phyloP scores from a whole-genome alignment of 2,797 vertebrate species.

The Kryptolebias ocellatus region DNA sequence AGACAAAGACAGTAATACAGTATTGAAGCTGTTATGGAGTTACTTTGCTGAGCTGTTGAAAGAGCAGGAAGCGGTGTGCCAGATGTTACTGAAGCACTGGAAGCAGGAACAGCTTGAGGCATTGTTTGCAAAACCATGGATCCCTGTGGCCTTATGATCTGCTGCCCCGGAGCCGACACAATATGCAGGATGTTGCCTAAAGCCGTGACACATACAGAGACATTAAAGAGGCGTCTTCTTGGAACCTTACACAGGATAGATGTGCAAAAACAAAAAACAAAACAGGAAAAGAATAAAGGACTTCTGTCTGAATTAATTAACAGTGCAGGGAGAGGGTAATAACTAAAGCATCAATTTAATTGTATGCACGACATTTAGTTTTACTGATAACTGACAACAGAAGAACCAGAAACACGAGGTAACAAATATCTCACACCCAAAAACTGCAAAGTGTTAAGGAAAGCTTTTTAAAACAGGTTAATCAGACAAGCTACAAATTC shows the following conservation, averaged over 20 bases:
- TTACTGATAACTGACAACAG: not conserved
- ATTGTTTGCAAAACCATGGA: constrained; percentile 93
- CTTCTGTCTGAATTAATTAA: not conserved
- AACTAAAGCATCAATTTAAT: not conserved
- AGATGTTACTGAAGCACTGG: constrained; percentile 83
- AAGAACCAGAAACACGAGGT: not conserved
- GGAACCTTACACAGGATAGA: not conserved
- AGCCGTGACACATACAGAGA: constrained; percentile 24
- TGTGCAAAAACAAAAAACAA: constrained; percentile 1
- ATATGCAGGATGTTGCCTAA: constrained; percentile 98
- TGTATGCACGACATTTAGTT: not conserved
- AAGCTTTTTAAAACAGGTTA: not conserved
- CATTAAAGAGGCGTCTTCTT: not conserved
- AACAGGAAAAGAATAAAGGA: not conserved
- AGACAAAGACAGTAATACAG: not conserved
- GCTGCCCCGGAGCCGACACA: constrained; percentile 93
- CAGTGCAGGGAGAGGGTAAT: not conserved
- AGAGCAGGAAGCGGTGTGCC: constrained; percentile 78
- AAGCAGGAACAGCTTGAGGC: constrained; percentile 85
- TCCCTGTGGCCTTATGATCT: constrained; percentile 89
- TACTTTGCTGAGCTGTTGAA: constrained; percentile 86
- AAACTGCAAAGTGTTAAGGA: too few species aligned
- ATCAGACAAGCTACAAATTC: not conserved
- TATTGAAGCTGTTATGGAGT: constrained; percentile 13
- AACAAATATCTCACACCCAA: not conserved